A percentile compares a stretch with the other conserved stretches of the same genome.
phyloP scores from a whole-genome alignment of 2,113 vertebrate genomes.

The Bucco capensis region DNA sequence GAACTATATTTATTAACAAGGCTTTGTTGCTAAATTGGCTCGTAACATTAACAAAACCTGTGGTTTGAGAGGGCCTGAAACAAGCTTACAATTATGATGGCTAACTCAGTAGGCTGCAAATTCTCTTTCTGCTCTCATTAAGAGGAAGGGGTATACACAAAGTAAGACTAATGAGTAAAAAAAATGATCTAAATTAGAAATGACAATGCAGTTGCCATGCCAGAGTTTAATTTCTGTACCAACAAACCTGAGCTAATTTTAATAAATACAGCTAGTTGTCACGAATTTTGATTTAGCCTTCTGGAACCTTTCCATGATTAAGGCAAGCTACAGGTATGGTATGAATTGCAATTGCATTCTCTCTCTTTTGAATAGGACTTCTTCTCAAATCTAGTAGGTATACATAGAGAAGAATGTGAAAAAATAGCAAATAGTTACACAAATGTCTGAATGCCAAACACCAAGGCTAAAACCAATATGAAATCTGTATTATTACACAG shows the following conservation, averaged over 20 bases:
- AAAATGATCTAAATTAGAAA: conserved; percentile 55
- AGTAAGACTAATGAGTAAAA: conserved; percentile 55
- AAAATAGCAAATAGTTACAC: neutral
- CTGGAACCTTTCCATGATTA: neutral
- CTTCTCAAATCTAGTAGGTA: neutral
- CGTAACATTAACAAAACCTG: conserved; percentile 52
- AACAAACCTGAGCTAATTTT: conserved; percentile 35
- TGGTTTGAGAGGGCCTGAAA: conserved; percentile 38
- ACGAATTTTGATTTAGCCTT: neutral
- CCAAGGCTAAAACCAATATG: neutral
- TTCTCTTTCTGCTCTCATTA: conserved; percentile 62
- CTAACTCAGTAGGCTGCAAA: conserved; percentile 50
- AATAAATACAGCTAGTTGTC: neutral
- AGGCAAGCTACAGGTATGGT: neutral
- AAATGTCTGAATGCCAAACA: neutral
- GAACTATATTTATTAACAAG: conserved; percentile 4
- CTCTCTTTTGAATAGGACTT: neutral
- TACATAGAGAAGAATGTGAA: neutral
- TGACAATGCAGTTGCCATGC: conserved; percentile 27
- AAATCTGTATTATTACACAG: neutral
- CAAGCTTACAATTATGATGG: conserved; percentile 35
- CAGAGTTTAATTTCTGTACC: conserved; percentile 32
- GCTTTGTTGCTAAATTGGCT: conserved; percentile 45
- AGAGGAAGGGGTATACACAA: conserved; percentile 19
- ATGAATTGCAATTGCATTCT: neutral